Conservation (phyloP, 2,797 vertebrate genomes). For the Thripadectes ignobilis region DNA sequence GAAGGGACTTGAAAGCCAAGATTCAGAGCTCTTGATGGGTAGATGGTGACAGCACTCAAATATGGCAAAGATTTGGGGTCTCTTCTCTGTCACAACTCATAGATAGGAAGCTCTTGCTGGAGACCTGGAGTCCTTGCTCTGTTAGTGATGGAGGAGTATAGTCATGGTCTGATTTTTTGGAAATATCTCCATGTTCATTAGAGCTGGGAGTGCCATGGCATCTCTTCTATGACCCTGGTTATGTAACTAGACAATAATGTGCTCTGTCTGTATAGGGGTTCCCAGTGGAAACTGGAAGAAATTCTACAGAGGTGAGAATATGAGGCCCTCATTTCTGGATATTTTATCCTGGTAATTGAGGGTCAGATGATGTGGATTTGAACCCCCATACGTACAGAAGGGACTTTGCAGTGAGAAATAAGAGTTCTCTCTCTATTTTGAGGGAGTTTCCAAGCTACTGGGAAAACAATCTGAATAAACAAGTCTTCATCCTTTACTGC, state of each 20-base stretch:
- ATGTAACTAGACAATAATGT: neutral
- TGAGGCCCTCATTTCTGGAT: neutral
- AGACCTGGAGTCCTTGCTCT: neutral
- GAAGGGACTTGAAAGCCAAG: neutral
- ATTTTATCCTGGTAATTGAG: neutral
- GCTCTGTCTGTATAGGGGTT: neutral
- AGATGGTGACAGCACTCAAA: neutral
- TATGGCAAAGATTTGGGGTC: neutral
- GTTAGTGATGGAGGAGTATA: neutral
- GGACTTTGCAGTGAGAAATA: neutral
- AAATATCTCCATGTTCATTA: neutral
- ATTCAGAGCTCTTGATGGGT: neutral
- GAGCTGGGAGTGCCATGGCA: neutral
- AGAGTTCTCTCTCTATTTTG: neutral
- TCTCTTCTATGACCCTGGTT: neutral
- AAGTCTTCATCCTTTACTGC: neutral
- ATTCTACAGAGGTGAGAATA: neutral
- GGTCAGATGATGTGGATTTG: neutral
- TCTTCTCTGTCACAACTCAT: neutral
- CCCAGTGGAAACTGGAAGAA: neutral
- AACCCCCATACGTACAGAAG: rapidly evolving
- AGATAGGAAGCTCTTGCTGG: neutral
- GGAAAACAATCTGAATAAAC: neutral
- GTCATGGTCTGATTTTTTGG: neutral
- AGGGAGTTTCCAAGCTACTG: neutral